Evolutionary conservation across 2,113 vertebrate genomes (phyloP), one percentile per base, ranked within the genome.

Genomic region (Leptosomus discolor): DNA sequence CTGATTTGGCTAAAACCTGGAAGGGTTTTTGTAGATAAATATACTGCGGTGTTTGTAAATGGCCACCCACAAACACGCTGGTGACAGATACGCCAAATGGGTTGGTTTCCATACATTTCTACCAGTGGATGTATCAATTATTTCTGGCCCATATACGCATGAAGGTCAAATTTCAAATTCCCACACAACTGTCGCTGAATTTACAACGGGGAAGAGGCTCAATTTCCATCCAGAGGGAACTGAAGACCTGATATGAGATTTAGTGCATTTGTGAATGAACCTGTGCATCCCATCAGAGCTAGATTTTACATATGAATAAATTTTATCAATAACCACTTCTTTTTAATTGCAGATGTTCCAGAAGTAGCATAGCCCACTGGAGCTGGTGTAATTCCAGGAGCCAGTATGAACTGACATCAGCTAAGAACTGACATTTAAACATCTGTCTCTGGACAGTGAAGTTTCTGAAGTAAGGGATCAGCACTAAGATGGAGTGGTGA

Each of bases 1-100:
- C 61, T 86, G 65, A 96, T 97, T 96, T 95, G 88, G 46, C 34
- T 96, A 95, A 95, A 90, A 69, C 17, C 70, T 45, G 39, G 46
- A 82, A 90, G 58, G 15, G 14, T 58, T 84, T 91, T 86, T 34
- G 21, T 34, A 90, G 63, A 83, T 75, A 95, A 93, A 93, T 73
- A 90, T 2, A 21, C 29, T 46, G 17, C 11, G 56, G 15, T 77
- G n/a, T 92, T 92, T 88, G 79, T 70, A 79, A 94, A 96, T 67
- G 70, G 69, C 88, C 79, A 95, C 82, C 84, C 61, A 88, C 51
- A 94, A 91, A 77, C 34, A 77, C 34, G 32, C 27, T 11, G 65
- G 51, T 36, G 10, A 27, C 39, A 75, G 36, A 41, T 32, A 37
- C 6, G 64, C 41, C 22, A 85, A 78, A 74, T 19, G 26, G 5